phyloP scores from a whole-genome alignment of 2,113 vertebrate species.

The Lagenorhynchus albirostris region DNA sequence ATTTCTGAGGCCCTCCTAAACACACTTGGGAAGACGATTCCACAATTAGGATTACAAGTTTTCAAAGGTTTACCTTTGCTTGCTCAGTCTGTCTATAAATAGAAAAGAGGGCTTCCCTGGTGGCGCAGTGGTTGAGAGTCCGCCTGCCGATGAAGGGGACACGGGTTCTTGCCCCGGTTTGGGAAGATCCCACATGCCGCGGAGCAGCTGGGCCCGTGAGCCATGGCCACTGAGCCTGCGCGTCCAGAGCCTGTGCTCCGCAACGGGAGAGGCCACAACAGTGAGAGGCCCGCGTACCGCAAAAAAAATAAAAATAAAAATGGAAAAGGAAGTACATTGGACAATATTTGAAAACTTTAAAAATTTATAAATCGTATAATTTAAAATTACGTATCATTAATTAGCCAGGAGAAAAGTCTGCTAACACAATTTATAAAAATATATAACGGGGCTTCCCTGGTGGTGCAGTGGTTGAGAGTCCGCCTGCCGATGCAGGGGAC shows the following conservation, averaged over 20 bases:
- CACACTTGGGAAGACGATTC: neutral
- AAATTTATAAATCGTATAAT: neutral
- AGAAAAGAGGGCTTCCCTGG: neutral
- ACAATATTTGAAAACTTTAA: neutral
- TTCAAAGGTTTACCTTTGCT: neutral
- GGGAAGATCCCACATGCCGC: too few relatives aligned
- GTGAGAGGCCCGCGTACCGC: too few relatives aligned
- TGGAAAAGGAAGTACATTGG: neutral
- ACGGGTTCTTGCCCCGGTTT: fast-evolving
- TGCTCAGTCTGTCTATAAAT: neutral
- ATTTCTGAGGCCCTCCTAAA: neutral
- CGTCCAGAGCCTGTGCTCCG: too few relatives aligned
- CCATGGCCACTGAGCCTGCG: too few relatives aligned
- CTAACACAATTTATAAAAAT: neutral
- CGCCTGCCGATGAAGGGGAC: too few relatives aligned
- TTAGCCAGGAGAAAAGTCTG: neutral
- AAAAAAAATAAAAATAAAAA: neutral
- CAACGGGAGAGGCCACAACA: too few relatives aligned
- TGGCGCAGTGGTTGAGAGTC: too few relatives aligned
- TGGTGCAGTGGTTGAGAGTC: too few relatives aligned
- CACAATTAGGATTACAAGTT: neutral
- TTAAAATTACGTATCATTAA: neutral
- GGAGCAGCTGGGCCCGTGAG: too few relatives aligned
- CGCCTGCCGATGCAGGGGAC: too few relatives aligned
- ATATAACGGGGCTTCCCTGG: neutral